These are phyloP conservation scores for Ia io DNA, from an alignment of 2,113 vertebrate species.

Conservation along the genomic window DNA sequence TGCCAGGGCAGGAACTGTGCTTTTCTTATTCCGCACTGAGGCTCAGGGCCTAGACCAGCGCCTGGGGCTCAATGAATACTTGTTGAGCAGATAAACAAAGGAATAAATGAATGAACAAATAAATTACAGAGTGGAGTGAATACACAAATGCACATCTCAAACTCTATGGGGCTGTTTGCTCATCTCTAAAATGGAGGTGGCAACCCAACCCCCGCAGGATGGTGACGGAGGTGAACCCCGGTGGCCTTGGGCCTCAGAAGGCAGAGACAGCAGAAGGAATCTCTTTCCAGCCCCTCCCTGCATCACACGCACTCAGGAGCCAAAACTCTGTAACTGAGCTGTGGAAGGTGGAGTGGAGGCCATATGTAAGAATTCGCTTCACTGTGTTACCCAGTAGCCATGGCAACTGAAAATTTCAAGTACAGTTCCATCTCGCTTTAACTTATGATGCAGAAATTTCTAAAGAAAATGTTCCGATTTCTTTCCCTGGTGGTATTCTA, in stretches of 20 bases:
- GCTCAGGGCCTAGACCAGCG: background rate
- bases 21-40: background rate
- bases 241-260: rapidly evolving
- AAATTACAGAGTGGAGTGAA: background rate
- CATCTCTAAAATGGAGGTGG: background rate
- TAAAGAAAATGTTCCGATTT: background rate
- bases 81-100: background rate
- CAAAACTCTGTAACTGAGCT: background rate
- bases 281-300: background rate
- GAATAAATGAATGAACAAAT: background rate
- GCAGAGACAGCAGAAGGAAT: background rate
- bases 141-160: background rate
- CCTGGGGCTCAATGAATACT: rapidly evolving
- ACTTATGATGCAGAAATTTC: conserved; percentile 14
- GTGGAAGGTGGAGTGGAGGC: background rate
- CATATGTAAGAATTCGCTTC: rapidly evolving
- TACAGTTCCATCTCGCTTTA: background rate
- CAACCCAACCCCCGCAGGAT: background rate
- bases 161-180: background rate
- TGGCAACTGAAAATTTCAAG: conserved; percentile 28
- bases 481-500: conserved; percentile 2
- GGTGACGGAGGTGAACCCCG: background rate
- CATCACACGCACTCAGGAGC: background rate
- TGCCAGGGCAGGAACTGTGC: background rate
- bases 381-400: background rate